These are phyloP conservation scores for Heliconius hortense DNA, from an alignment of 2,888 invertebrate species.

Conservation along the genomic window DNA sequence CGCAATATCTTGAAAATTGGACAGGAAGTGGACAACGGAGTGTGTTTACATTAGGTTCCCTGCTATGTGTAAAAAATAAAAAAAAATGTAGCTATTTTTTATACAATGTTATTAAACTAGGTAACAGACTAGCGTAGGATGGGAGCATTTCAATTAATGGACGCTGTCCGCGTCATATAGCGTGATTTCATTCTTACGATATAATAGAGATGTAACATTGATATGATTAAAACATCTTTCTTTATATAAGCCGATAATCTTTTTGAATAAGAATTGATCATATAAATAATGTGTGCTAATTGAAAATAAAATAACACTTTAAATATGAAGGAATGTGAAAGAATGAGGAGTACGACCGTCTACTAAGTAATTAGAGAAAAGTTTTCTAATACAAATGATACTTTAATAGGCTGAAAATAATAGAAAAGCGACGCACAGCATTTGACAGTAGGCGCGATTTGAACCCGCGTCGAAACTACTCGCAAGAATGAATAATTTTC, in stretches of 20 bases:
- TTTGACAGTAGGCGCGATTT: too few relatives aligned
- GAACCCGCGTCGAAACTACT: too few relatives aligned
- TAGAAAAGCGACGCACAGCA: too few relatives aligned
- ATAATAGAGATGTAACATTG: not conserved
- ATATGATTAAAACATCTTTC: not conserved
- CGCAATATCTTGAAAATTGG: too few relatives aligned
- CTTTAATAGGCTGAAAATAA: too few relatives aligned
- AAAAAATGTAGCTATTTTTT: not conserved
- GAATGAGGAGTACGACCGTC: too few relatives aligned
- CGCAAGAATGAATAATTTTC: too few relatives aligned
- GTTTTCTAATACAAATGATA: too few relatives aligned
- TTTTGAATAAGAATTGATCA: not conserved
- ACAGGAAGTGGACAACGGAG: not conserved
- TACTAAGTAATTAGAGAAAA: too few relatives aligned
- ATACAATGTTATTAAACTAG: not conserved
- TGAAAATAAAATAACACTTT: too few relatives aligned
- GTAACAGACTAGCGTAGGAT: not conserved
- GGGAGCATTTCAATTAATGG: not conserved
- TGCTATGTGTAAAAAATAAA: not conserved
- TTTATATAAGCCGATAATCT: not conserved
- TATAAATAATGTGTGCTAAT: not conserved
- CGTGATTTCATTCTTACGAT: constrained; percentile 3
- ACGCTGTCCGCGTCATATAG: constrained; percentile 2
- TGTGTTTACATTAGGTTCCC: not conserved
- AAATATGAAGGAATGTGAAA: too few relatives aligned